These are phyloP conservation scores for Zaprionus camerounensis DNA, from an alignment of 1,140 invertebrate species.

Conservation along the genomic window DNA sequence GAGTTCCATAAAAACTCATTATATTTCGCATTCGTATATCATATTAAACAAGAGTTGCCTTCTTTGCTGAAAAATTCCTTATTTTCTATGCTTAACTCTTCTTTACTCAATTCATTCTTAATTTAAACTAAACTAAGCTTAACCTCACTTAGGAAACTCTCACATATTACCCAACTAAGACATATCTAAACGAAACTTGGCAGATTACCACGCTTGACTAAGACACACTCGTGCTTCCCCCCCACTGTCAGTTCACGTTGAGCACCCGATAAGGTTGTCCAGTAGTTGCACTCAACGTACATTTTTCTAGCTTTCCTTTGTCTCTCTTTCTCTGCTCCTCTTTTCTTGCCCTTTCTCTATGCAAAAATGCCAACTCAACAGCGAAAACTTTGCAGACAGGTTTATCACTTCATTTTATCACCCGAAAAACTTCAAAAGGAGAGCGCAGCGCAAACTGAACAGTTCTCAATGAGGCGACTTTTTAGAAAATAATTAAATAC, in stretches of 20 bases:
- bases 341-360: neutral
- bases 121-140: neutral
- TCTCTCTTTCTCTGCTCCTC: too few species aligned
- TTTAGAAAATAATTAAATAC: constrained; percentile 75
- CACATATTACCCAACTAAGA: constrained; percentile 7
- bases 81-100: neutral
- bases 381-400: constrained; percentile 77
- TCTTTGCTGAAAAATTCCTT: too few species aligned
- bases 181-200: constrained; percentile 24
- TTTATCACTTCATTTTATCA: constrained; percentile 80
- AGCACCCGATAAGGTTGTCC: constrained; percentile 35
- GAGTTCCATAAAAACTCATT: too few species aligned
- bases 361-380: constrained; percentile 59
- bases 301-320: constrained; percentile 2
- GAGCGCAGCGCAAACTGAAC: constrained; percentile 41
- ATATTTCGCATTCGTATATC: too few species aligned
- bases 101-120: neutral
- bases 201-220: constrained; percentile 8
- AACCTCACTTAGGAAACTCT: neutral
- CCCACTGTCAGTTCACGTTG: neutral
- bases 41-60: too few species aligned
- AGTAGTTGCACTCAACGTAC: constrained; percentile 12
- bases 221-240: constrained; percentile 16
- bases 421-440: constrained; percentile 52
- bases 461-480: constrained; percentile 57